phyloP scores from a whole-genome alignment of 2,888 invertebrate species.

The Zygogramma bicolorata region DNA sequence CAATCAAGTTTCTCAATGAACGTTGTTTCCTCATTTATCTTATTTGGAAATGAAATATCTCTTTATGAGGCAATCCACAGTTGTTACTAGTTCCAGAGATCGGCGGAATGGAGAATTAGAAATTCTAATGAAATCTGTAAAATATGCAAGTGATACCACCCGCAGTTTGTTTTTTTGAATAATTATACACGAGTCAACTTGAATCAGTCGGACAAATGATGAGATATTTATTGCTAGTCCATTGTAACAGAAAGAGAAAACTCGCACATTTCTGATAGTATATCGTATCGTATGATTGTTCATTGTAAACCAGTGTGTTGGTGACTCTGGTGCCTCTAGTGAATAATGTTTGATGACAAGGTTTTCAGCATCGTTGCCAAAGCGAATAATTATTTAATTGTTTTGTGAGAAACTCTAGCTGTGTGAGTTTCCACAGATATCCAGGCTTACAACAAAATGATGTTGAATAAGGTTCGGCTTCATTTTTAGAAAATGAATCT shows the following conservation, averaged over 20 bases:
- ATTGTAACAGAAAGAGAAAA: conserved; percentile 10
- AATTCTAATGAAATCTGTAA: not conserved
- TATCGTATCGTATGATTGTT: conserved; percentile 22
- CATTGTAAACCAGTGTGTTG: conserved; percentile 23
- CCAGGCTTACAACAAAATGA: no score
- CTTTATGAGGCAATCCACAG: no score
- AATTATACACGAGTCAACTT: conserved; percentile 15
- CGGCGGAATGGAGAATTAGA: no score
- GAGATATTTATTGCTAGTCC: conserved; percentile 15
- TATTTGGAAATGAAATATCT: no score
- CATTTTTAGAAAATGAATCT: no score
- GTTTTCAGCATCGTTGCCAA: conserved; percentile 2
- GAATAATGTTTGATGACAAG: conserved; percentile 8
- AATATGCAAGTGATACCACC: conserved; percentile 3
- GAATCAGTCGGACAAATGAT: not conserved
- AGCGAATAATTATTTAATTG: not conserved
- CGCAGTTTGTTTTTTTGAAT: conserved; percentile 13
- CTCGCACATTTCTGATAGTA: conserved; percentile 21
- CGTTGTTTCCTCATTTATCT: no score
- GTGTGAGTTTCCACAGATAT: no score
- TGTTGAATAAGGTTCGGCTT: no score
- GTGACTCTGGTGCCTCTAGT: conserved; percentile 17
- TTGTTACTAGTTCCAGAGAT: no score
- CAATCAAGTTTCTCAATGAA: no score
- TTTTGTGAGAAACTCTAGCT: no score